Percentiles rank a stretch among this genome's conserved stretches.
These are phyloP conservation scores for Pygocentrus nattereri DNA, from an alignment of 2,797 vertebrate genomes.

Conservation along the genomic window DNA sequence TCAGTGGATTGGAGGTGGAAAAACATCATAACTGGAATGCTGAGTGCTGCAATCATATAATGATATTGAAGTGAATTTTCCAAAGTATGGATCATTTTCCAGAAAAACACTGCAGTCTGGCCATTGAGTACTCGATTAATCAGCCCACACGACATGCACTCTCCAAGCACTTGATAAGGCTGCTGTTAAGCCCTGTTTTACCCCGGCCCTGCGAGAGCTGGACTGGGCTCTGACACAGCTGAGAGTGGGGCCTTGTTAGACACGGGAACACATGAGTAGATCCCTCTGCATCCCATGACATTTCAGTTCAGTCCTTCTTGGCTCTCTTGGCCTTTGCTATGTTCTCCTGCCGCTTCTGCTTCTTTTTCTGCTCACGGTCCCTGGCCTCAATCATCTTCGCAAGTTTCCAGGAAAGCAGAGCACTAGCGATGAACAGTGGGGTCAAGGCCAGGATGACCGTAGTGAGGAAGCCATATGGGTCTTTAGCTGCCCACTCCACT, in stretches of 20 bases:
- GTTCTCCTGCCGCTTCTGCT: slow-evolving; percentile 97
- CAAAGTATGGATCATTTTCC: slow-evolving; percentile 54
- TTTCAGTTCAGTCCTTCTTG: slow-evolving; percentile 88
- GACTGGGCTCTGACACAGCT: slow-evolving; percentile 63
- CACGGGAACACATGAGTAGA: slow-evolving; percentile 58
- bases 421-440: slow-evolving; percentile 93
- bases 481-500: slow-evolving; percentile 98
- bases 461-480: slow-evolving; percentile 97
- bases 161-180: slow-evolving; percentile 65
- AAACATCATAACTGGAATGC: slow-evolving; percentile 74
- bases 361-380: slow-evolving; percentile 96
- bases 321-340: slow-evolving; percentile 95
- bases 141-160: slow-evolving; percentile 66
- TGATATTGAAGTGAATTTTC: slow-evolving; percentile 58
- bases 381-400: slow-evolving; percentile 98
- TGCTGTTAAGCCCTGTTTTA: slow-evolving; percentile 56
- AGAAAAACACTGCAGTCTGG: slow-evolving; percentile 71
- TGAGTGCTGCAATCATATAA: slow-evolving; percentile 70
- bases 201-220: slow-evolving; percentile 58
- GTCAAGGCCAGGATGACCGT: slow-evolving; percentile 96
- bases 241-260: slow-evolving; percentile 64
- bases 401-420: slow-evolving; percentile 95
- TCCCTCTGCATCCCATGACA: slow-evolving; percentile 49
- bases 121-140: slow-evolving; percentile 65
- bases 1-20: slow-evolving; percentile 62